Conservation (phyloP, 1,140 invertebrate species). For the Whitmania pigra region DNA sequence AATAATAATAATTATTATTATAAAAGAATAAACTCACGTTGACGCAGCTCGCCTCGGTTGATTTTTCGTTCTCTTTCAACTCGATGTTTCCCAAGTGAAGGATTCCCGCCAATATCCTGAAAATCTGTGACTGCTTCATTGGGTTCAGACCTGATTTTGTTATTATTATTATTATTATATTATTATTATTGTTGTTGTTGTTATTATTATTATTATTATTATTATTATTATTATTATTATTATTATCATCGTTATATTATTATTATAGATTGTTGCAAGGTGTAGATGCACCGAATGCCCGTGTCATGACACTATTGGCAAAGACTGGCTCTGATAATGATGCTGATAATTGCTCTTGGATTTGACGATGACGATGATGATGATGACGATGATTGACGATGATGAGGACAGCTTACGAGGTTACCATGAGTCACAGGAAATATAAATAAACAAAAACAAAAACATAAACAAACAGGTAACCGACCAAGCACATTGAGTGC, state of each 20-base stretch:
- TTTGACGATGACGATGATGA: too few species aligned
- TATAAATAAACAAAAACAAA: conserved; percentile 15
- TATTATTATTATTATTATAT: too few species aligned
- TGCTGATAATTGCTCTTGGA: too few species aligned
- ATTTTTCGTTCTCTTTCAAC: conserved; percentile 49
- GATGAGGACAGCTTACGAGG: neutral
- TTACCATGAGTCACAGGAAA: conserved; percentile 18
- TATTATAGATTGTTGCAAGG: too few species aligned
- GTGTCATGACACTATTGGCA: neutral
- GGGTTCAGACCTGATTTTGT: conserved; percentile 57
- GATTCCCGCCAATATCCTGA: conserved; percentile 71
- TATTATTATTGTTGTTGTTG: too few species aligned
- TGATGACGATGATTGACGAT: neutral
- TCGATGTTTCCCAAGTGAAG: conserved; percentile 80
- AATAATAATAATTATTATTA: too few species aligned
- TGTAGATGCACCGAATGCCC: too few species aligned
- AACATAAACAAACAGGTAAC: conserved; percentile 3
- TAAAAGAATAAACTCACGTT: conserved; percentile 40
- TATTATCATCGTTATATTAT: too few species aligned
- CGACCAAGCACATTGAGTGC: conserved; percentile 56
- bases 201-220: too few species aligned
- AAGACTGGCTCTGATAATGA: too few species aligned
- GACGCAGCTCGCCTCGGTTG: conserved; percentile 39
- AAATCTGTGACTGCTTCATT: conserved; percentile 66
- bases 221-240: too few species aligned